phyloP scores from a whole-genome alignment of 1,140 invertebrate species.

The Ceratina calcarata region DNA sequence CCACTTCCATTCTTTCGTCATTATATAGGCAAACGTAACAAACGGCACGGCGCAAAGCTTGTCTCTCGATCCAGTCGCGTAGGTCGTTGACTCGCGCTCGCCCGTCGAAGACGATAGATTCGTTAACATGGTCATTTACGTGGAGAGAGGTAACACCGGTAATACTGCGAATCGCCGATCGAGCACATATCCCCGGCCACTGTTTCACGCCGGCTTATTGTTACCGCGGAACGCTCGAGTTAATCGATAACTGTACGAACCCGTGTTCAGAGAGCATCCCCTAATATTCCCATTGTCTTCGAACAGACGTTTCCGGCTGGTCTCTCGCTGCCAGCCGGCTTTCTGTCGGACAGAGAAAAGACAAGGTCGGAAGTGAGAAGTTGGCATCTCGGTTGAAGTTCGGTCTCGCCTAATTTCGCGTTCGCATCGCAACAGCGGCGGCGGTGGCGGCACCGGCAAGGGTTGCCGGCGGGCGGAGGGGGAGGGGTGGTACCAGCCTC shows the following conservation, averaged over 20 bases:
- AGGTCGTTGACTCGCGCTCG: background rate
- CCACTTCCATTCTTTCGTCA: background rate
- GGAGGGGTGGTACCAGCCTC: background rate
- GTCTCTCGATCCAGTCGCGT: constrained; percentile 7
- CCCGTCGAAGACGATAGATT: constrained; percentile 48
- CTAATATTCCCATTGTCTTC: constrained; percentile 72
- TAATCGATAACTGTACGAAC: constrained; percentile 68
- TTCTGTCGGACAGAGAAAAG: constrained; percentile 46
- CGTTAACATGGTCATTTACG: constrained; percentile 55
- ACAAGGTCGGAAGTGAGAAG: constrained; percentile 49
- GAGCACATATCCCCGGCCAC: constrained; percentile 56
- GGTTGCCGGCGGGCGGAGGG: too few species aligned
- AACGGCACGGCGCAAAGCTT: background rate
- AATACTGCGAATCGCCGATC: constrained; percentile 60
- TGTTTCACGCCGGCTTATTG: constrained; percentile 54
- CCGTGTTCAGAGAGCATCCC: constrained; percentile 67
- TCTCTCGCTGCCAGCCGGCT: constrained; percentile 6
- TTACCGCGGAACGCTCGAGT: constrained; percentile 61
- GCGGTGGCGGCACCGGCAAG: background rate
- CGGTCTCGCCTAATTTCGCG: constrained; percentile 55
- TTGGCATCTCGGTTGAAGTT: constrained; percentile 34
- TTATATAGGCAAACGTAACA: constrained; percentile 3
- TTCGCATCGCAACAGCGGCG: background rate
- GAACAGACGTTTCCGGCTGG: constrained; percentile 50
- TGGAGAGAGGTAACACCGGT: constrained; percentile 35